Evolutionary conservation across 2,888 invertebrate genomes (phyloP), one percentile per base, ranked within the genome.

Genomic region (Chrysodeixis includens): DNA sequence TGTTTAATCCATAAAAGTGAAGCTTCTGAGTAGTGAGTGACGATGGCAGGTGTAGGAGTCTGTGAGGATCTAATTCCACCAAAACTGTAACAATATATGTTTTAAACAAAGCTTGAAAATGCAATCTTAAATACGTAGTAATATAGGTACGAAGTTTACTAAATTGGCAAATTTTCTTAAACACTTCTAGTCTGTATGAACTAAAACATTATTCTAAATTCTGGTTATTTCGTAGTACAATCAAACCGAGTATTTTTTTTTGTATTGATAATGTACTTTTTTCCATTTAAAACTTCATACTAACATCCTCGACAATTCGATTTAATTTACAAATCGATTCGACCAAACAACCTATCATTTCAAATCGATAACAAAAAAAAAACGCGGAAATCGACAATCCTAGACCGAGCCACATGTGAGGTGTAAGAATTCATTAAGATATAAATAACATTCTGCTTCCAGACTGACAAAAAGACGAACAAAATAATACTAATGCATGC

Each of bases 401-500:
- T 63, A 62, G 46, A 64, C n/a, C 55, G 22, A 61, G 56, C 63
- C 82, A 81, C 79, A 72, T 72, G 82, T 60, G 52, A 49, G 57
- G 55, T 30, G 64, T 77, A 35, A 61, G 56, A 74, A 78, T 78
- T 74, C 74, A 73, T 77, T 71, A 73, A 55, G 59, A 69, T 68
- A 74, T 78, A 78, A 74, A 80, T 83, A 76, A 78, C 74, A 74
- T 70, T 65, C 71, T 49, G 53, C 69, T 65, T 66, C 71, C 63
- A 58, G 66, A 75, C 78, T 67, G 71, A 78, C 79, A 84, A 84
- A 86, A 85, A 82, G 81, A 82, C 79, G 68, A 77, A 78, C 82
- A 70, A 82, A 88, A 87, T 84, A 85, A 84, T 84, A 82, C 83
- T 83, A 83, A 87, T 83, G 84, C 84, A 83, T 82, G 81, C 79